Evolutionary conservation across 2,113 vertebrate species (phyloP), one percentile per base, ranked within the genome.

Genomic region (Typhlomys cinereus): DNA sequence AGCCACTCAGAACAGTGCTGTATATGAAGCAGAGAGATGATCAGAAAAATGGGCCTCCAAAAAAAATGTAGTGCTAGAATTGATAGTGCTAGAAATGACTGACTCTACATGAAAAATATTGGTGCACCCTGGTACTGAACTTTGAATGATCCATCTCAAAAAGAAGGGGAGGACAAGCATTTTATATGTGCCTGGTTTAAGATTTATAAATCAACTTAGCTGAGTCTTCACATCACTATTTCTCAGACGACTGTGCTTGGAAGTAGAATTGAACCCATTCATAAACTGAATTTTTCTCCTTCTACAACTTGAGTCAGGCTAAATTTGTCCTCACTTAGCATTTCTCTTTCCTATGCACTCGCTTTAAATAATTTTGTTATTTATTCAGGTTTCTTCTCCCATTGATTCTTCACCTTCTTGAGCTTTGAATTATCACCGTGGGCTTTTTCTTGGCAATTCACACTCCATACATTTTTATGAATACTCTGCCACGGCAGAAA

Each of bases 381-480:
- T 3, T 57, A n/a, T 61, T 81, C 52, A 89, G 69, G 31, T 13
- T 31, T 89, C 25, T 90, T 95, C 70, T 23, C 88, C 39, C 36
- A 29, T 25, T 5, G 5, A 79, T 61, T 66, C 29, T 52, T 13
- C 12, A 17, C 5, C 4, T 52, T 95, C 59, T 48, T 91, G 31
- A 46, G 31, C n/a, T 83, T 52, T 89, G 50, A 79, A 71, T 84
- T 50, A 67, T 80, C 44, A 66, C 62, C n/a, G 57, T 73, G 57
- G 34, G 44, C 18, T 71, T 8, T 88, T 76, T 78, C 59, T 82
- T 52, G 89, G 34, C 78, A 86, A n/a, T 44, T 46, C 34, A 39
- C 14, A 73, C 21, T 41, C 17, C 14, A 31, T 36, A 71, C 25
- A 61, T 9, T 39, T 34, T 70, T 21, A 73, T 6, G 21, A 1